Conservation (phyloP, 2,113 vertebrate genomes). For the Setophaga kirtlandii region DNA sequence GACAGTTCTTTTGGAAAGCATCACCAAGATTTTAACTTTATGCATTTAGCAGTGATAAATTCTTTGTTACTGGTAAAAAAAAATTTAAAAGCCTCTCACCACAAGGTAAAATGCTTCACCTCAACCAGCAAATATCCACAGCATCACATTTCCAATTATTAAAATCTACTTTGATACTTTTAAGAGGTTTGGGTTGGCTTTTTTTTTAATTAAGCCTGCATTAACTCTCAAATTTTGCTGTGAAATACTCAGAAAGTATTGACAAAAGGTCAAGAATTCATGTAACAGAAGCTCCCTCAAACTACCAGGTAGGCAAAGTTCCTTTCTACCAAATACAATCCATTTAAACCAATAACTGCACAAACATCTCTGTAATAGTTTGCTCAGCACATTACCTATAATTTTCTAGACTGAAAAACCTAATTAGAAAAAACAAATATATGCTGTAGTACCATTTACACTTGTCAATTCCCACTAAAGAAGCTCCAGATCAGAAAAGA, state of each 20-base stretch:
- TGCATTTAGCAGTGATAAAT: not conserved
- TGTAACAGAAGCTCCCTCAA: not conserved
- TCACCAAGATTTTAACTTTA: not conserved
- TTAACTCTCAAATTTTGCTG: not conserved
- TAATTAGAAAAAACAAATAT: not conserved
- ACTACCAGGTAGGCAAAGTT: not conserved
- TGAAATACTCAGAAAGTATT: not conserved
- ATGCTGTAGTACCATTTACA: not conserved
- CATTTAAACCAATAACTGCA: not conserved
- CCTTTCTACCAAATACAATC: not conserved
- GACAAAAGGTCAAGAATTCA: not conserved
- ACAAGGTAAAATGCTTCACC: not conserved
- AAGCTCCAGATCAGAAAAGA: not conserved
- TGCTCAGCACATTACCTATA: not conserved
- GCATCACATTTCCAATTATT: not conserved
- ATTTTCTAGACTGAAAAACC: not conserved
- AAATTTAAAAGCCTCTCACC: not conserved
- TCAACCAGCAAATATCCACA: not conserved
- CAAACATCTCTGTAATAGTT: not conserved
- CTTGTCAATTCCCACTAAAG: not conserved
- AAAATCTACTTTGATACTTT: not conserved
- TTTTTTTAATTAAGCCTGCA: not conserved
- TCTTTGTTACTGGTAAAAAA: not conserved
- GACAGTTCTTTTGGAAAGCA: not conserved
- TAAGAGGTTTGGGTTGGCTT: not conserved